These are phyloP conservation scores for Julus scandinavius DNA, from an alignment of 2,888 invertebrate genomes.

Conservation along the genomic window DNA sequence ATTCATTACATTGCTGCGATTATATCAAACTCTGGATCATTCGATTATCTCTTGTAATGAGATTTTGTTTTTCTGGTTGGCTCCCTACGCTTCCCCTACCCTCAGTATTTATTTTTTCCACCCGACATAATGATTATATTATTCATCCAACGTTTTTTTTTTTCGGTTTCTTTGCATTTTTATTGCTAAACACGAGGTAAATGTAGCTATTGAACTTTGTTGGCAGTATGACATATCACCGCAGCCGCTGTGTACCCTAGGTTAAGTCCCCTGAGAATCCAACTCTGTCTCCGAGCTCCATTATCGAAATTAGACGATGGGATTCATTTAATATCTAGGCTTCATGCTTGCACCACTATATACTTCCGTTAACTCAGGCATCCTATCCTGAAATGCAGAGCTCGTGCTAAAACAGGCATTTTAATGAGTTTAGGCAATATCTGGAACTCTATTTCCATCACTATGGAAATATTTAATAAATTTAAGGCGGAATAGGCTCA, in stretches of 20 bases:
- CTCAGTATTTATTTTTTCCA: neutral
- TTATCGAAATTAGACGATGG: conserved; percentile 46
- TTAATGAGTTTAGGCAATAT: conserved; percentile 31
- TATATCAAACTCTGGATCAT: neutral
- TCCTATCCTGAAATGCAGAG: neutral
- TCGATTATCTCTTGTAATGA: conserved; percentile 4
- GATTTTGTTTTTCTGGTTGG: neutral
- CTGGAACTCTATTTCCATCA: conserved; percentile 10
- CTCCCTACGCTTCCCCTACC: neutral
- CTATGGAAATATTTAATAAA: conserved; percentile 39
- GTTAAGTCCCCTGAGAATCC: conserved; percentile 11
- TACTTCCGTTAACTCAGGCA: neutral
- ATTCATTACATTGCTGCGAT: neutral
- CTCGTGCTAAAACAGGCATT: conserved; percentile 3
- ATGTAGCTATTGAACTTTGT: conserved; percentile 16
- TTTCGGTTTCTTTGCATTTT: neutral
- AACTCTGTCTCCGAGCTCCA: conserved; percentile 42
- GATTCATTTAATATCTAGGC: conserved; percentile 37
- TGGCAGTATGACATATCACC: conserved; percentile 45
- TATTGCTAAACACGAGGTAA: conserved; percentile 35
- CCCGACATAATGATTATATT: neutral
- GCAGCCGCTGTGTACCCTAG: conserved; percentile 29
- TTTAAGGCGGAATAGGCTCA: neutral
- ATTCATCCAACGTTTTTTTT: neutral
- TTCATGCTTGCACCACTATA: neutral